Evolutionary conservation across 2,888 invertebrate genomes (phyloP).

Genomic region (Exocentrus adspersus): DNA sequence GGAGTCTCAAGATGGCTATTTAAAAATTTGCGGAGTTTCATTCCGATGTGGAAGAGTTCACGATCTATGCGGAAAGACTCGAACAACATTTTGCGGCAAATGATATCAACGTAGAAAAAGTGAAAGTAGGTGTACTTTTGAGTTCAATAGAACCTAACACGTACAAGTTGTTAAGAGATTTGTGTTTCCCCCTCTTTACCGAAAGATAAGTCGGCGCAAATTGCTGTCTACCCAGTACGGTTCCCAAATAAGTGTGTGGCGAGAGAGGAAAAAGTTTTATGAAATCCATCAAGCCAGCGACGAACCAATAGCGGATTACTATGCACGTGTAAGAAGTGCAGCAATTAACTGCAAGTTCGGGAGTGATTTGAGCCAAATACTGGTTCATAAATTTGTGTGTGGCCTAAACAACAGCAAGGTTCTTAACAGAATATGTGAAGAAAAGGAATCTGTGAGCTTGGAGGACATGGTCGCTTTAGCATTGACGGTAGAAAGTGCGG

Average conservation of each 20-base stretch:
- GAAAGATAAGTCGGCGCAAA: too few relatives aligned
- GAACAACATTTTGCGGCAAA: too few relatives aligned
- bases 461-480: slow-evolving; percentile 9
- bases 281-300: background rate
- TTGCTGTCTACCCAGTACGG: slow-evolving; percentile 7
- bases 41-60: too few relatives aligned
- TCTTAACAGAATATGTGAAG: slow-evolving; percentile 9
- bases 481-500: slow-evolving; percentile 9
- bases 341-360: slow-evolving; percentile 20
- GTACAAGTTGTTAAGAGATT: too few relatives aligned
- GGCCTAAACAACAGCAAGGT: slow-evolving; percentile 4
- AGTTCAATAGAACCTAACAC: too few relatives aligned
- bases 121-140: too few relatives aligned
- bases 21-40: too few relatives aligned
- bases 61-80: too few relatives aligned
- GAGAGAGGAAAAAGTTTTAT: slow-evolving; percentile 23
- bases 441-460: background rate
- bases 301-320: slow-evolving; percentile 6
- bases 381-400: slow-evolving; percentile 12
- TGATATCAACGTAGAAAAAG: too few relatives aligned
- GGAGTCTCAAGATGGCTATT: too few relatives aligned
- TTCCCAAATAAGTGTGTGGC: slow-evolving; percentile 8
- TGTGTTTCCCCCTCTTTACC: too few relatives aligned
- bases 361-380: background rate
- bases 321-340: slow-evolving; percentile 7